Conservation (phyloP, 2,888 invertebrate species). For the Ormyrus thymus region DNA sequence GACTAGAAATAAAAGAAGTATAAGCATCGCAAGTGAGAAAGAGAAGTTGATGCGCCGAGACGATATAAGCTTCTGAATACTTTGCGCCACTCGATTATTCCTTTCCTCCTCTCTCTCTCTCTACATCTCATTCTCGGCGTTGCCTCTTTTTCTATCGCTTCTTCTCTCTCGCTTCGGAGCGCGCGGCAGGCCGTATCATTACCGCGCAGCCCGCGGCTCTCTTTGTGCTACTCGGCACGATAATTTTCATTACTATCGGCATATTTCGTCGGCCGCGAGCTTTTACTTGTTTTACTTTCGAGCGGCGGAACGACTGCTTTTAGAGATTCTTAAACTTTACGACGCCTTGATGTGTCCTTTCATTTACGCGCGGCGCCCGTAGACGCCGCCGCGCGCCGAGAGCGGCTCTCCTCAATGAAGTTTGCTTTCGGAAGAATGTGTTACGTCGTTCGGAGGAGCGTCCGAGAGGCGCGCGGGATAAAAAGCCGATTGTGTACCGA, state of each 20-base stretch:
- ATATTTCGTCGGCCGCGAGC: constrained; percentile 39
- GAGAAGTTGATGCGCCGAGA: constrained; percentile 8
- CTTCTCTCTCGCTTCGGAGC: constrained; percentile 45
- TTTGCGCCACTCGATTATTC: constrained; percentile 36
- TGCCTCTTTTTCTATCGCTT: constrained; percentile 15
- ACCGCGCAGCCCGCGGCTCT: constrained; percentile 67
- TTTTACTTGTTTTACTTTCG: constrained; percentile 47
- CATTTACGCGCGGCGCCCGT: constrained; percentile 38
- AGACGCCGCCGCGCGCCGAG: background rate
- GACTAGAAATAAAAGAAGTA: background rate
- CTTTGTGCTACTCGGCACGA: constrained; percentile 66
- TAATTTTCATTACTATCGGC: constrained; percentile 68
- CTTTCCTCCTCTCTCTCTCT: constrained; percentile 33
- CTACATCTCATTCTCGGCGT: constrained; percentile 44
- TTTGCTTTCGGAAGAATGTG: constrained; percentile 38
- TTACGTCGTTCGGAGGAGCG: constrained; percentile 11
- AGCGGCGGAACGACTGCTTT: constrained; percentile 43
- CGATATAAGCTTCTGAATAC: constrained; percentile 38
- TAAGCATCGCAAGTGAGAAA: constrained; percentile 7
- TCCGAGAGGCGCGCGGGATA: background rate
- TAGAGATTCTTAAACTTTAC: constrained; percentile 51
- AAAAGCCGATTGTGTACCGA: background rate
- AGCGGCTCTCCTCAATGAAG: constrained; percentile 8
- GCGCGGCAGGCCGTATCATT: constrained; percentile 65
- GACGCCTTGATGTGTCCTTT: constrained; percentile 44